Evolutionary conservation across 2,888 invertebrate species (phyloP), one percentile per base, ranked within the genome.

Genomic region (Chesias legatella): DNA sequence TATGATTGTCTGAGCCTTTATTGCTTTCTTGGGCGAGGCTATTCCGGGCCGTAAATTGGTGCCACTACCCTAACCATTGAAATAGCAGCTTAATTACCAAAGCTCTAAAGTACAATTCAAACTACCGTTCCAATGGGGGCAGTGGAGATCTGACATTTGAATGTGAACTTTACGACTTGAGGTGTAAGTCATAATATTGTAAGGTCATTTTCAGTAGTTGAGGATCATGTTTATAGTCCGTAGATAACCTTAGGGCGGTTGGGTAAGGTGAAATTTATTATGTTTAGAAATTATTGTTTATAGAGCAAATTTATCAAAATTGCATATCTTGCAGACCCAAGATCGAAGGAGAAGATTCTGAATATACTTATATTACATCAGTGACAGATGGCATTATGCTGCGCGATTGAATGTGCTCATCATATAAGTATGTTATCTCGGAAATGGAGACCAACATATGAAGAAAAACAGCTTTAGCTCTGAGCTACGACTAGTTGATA

Each of bases 1-100:
- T 43, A 43, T 38, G 43, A 43, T 34, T 37, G 37, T 37, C 36
- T 36, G 32, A 22, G 13, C 27, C 23, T 42, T 28, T 36, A 37
- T 13, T 29, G 33, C 33, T 7, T 28, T 24, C 39, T 39, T 17
- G 11, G 42, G 36, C 32, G 25, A 24, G 24, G 20, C 43, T 10
- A 26, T 34, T 26, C 9, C 13, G 24, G 22, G 13, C 33, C 30
- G 37, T 43, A 43, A 43, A 43, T 38, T 29, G 33, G 10, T 7
- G 11, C 23, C 29, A 38, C 30, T 38, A 27, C 33, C 43, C 29
- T 29, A 37, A 17, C 13, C 13, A 17, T 2, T 17, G 13, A 5
- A 5, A 17, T 3, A 17, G 13, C 13, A 17, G 5, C 13, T 17
- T 17, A 3, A 17, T 17, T 17, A 5, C 13, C 13, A 17, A 5